phyloP scores from a whole-genome alignment of 2,888 invertebrate species.

The Volucella zonaria region DNA sequence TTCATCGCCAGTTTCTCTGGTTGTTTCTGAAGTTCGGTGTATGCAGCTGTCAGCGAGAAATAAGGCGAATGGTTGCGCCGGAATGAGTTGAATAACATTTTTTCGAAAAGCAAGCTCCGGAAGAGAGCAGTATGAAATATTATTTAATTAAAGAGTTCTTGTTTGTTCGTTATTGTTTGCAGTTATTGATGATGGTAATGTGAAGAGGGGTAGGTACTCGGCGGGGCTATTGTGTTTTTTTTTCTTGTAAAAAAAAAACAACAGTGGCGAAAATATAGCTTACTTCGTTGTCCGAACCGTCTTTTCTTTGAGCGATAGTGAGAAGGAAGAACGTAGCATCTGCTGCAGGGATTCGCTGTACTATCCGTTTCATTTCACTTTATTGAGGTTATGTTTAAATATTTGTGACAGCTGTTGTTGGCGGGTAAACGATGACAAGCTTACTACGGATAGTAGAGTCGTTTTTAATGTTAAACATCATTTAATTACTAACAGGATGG shows the following conservation, averaged over 20 bases:
- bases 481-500: conserved; percentile 14
- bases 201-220: background rate
- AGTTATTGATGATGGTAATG: conserved; percentile 64
- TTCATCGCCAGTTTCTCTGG: conserved; percentile 48
- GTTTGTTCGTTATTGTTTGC: conserved; percentile 58
- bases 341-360: conserved; percentile 25
- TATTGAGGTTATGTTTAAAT: background rate
- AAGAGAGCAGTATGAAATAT: conserved; percentile 72
- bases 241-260: background rate
- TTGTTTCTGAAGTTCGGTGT: conserved; percentile 23
- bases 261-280: conserved; percentile 39
- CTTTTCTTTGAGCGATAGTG: conserved; percentile 22
- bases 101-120: conserved; percentile 59
- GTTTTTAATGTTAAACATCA: conserved; percentile 27
- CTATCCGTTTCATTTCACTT: background rate
- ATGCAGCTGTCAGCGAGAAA: conserved; percentile 51
- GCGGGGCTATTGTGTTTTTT: background rate
- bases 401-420: conserved; percentile 38
- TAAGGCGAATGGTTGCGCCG: background rate
- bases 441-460: conserved; percentile 24
- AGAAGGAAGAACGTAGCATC: conserved; percentile 30
- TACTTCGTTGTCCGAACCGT: conserved; percentile 55
- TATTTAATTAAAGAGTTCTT: conserved; percentile 71
- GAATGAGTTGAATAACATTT: conserved; percentile 47
- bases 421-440: conserved; percentile 9